phyloP scores from a whole-genome alignment of 2,797 vertebrate genomes.

The Trachurus trachurus region DNA sequence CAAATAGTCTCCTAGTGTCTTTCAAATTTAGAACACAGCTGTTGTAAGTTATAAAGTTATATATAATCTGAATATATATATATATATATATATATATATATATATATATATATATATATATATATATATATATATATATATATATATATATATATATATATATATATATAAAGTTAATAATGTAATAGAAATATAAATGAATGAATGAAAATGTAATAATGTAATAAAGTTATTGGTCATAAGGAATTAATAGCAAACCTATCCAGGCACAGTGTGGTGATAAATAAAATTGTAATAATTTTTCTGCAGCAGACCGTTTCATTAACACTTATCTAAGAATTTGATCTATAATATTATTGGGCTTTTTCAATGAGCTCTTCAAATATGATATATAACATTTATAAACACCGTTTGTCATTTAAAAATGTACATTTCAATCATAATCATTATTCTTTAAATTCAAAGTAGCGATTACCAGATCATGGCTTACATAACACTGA shows the following conservation, averaged over 20 bases:
- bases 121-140: too few species aligned
- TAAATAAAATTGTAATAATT: neutral
- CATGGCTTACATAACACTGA: neutral
- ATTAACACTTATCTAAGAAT: neutral
- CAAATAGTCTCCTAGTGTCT: neutral
- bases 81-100: too few species aligned
- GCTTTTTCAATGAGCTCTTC: neutral
- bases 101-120: too few species aligned
- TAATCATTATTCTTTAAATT: neutral
- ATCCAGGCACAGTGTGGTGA: neutral
- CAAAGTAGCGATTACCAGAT: too few species aligned
- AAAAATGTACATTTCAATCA: too few species aligned
- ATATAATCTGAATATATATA: too few species aligned
- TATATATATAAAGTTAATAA: too few species aligned
- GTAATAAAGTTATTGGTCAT: neutral
- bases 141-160: too few species aligned
- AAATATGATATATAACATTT: neutral
- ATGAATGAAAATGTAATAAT: too few species aligned
- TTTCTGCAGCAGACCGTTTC: neutral
- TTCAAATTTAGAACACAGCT: neutral
- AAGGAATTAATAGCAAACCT: neutral
- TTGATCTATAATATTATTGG: neutral
- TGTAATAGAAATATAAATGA: too few species aligned
- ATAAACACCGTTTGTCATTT: neutral
- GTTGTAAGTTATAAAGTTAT: too few species aligned